Evolutionary conservation across 2,113 vertebrate species (phyloP).

Genomic region (Muntiacus reevesi): DNA sequence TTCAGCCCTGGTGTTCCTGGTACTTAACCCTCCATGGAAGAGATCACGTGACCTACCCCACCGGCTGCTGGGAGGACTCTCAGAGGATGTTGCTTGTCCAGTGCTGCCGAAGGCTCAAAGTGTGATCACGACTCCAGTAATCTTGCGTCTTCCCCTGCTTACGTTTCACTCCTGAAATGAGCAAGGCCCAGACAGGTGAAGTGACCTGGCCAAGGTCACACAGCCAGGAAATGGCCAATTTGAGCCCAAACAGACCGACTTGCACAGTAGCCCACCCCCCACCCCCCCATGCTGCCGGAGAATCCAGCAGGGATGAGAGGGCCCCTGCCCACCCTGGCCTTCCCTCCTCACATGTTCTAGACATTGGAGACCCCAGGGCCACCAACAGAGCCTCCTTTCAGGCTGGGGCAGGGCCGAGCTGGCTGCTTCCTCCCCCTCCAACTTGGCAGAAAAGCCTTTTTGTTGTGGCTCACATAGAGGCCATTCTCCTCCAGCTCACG

Average conservation of each 20-base stretch:
- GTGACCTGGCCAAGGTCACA: conserved; percentile 9
- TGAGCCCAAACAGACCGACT: not conserved
- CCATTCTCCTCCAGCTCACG: conserved; percentile 48
- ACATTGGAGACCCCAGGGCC: not conserved
- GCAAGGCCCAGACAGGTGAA: not conserved
- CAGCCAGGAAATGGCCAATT: not conserved
- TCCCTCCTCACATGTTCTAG: not conserved
- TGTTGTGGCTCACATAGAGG: conserved; percentile 66
- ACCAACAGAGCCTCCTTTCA: conserved; percentile 71
- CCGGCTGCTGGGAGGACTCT: not conserved
- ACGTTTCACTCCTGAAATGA: not conserved
- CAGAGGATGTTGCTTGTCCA: not conserved
- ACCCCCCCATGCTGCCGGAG: not conserved
- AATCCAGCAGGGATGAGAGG: not conserved
- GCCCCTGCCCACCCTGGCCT: not conserved
- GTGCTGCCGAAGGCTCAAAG: rapidly evolving
- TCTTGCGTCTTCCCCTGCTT: not conserved
- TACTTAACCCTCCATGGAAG: not conserved
- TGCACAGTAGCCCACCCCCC: not conserved
- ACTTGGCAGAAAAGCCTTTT: conserved; percentile 74
- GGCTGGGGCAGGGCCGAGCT: not conserved
- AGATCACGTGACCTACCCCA: rapidly evolving
- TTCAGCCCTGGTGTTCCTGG: rapidly evolving
- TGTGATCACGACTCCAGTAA: rapidly evolving
- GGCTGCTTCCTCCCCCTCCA: conserved; percentile 35